Evolutionary conservation across 2,888 invertebrate genomes (phyloP), one percentile per base, ranked within the genome.

Genomic region (Ptilodon capucinus): DNA sequence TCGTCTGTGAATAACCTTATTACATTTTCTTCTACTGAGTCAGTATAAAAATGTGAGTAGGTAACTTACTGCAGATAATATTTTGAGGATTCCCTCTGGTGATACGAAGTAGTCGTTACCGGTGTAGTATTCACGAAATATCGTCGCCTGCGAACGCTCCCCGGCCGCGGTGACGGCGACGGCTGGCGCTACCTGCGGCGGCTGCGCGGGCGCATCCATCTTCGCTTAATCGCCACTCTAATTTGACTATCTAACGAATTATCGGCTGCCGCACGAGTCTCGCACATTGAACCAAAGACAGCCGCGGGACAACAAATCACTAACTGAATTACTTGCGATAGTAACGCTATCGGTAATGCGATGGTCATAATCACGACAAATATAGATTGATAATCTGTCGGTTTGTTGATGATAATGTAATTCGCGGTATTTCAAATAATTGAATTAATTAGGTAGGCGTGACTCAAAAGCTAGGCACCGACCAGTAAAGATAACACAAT

Each of bases 41-140:
- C n/a, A n/a, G n/a, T n/a, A n/a, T n/a, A n/a, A n/a, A n/a, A 23
- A 23, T 23, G 23, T 23, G 23, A n/a, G n/a, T 23, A 23, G 19
- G 2, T 6, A 54, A 74, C 74, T 74, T 44, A 81, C 82, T 41
- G 73, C 65, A 2, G 81, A 71, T 11, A 78, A 13, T 9, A 79
- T 60, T 56, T 82, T 81, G 43, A 84, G 56, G 5, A 80, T 57
- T n/a, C 83, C 82, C 51, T 79, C 84, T 0, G 69, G 44, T 1
- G 83, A 79, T 30, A 71, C 41, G 23, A 78, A 61, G 39, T 74
- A 68, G 35, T 81, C 79, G 42, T 60, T 70, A 6, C 81, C 73
- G 0, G 44, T 51, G 55, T 81, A 85, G 43, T 84, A 83, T 34
- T 70, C 54, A 4, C 72, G 69, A 44, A 79, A 60, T 11, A 70